Conservation (phyloP, 2,888 invertebrate species). For the Hydroisotoma schaefferi region DNA sequence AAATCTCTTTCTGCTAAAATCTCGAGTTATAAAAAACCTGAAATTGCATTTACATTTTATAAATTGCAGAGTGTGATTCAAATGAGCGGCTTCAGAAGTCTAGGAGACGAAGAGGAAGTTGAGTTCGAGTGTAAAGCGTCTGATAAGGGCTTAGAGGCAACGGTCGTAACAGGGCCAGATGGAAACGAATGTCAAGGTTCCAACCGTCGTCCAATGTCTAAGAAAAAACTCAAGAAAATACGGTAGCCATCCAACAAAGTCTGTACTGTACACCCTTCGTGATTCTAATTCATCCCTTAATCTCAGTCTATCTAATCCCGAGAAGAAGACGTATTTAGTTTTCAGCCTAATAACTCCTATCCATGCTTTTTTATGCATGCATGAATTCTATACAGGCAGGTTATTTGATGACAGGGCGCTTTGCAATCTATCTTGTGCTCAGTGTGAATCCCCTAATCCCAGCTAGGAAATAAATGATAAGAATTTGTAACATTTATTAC, state of each 20-base stretch:
- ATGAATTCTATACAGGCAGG: not conserved
- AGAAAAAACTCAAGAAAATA: conserved; percentile 79
- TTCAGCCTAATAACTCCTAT: too few species aligned
- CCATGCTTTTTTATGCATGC: too few species aligned
- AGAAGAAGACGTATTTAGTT: too few species aligned
- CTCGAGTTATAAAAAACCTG: not conserved
- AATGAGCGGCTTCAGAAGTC: conserved; percentile 82
- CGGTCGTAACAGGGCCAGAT: conserved; percentile 74
- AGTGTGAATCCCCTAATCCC: conserved; percentile 1
- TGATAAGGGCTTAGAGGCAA: conserved; percentile 82
- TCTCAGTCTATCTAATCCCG: too few species aligned
- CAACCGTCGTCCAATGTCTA: conserved; percentile 72
- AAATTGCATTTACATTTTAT: conserved; percentile 6
- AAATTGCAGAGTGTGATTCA: conserved; percentile 82
- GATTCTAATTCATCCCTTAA: not conserved
- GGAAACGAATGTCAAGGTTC: conserved; percentile 77
- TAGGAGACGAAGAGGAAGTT: conserved; percentile 82
- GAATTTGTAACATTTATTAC: not conserved
- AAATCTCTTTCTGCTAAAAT: not conserved
- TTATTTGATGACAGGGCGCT: conserved; percentile 4
- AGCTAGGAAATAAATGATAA: not conserved
- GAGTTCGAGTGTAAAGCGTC: conserved; percentile 82
- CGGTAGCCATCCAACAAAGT: conserved; percentile 57
- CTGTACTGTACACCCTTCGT: not conserved
- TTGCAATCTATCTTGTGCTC: conserved; percentile 10